A percentile compares a stretch with the other conserved stretches of the same genome.
Conservation (phyloP, 1,140 invertebrate genomes). For the Euwallacea fornicatus region DNA sequence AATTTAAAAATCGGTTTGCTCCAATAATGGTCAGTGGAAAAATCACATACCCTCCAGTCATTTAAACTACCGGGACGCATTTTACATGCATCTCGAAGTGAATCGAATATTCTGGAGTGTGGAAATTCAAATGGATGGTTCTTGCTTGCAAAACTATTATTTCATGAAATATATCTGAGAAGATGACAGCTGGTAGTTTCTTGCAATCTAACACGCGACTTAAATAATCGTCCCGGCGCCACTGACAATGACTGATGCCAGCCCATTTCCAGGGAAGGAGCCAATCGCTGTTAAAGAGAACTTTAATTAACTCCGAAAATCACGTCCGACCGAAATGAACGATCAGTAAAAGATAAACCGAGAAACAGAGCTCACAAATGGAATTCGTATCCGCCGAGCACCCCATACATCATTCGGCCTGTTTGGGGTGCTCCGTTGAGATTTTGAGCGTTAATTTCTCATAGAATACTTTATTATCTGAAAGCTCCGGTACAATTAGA, state of each 20-base stretch:
- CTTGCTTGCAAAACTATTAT: too few relatives aligned
- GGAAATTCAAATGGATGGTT: too few relatives aligned
- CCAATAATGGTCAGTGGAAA: too few relatives aligned
- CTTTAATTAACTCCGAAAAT: constrained; percentile 23
- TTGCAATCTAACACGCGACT: too few relatives aligned
- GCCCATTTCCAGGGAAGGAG: neutral
- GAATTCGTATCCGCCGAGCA: constrained; percentile 15
- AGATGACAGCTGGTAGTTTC: too few relatives aligned
- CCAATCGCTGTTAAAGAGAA: constrained; percentile 10
- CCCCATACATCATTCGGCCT: constrained; percentile 14
- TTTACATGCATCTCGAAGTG: too few relatives aligned
- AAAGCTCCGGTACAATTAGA: constrained; percentile 10
- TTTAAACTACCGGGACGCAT: too few relatives aligned
- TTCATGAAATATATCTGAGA: too few relatives aligned
- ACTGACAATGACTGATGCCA: constrained; percentile 2
- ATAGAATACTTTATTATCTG: constrained; percentile 17
- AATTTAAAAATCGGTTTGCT: too few relatives aligned
- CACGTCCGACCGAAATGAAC: constrained; percentile 4
- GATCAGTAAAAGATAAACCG: constrained; percentile 19
- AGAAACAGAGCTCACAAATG: constrained; percentile 13
- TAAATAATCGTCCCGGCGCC: too few relatives aligned
- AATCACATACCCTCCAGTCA: too few relatives aligned
- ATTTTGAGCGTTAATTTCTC: constrained; percentile 22
- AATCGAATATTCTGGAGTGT: too few relatives aligned
- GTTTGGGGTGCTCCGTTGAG: neutral